Evolutionary conservation across 1,140 invertebrate species (phyloP).

Genomic region (Adoxophyes honmai): DNA sequence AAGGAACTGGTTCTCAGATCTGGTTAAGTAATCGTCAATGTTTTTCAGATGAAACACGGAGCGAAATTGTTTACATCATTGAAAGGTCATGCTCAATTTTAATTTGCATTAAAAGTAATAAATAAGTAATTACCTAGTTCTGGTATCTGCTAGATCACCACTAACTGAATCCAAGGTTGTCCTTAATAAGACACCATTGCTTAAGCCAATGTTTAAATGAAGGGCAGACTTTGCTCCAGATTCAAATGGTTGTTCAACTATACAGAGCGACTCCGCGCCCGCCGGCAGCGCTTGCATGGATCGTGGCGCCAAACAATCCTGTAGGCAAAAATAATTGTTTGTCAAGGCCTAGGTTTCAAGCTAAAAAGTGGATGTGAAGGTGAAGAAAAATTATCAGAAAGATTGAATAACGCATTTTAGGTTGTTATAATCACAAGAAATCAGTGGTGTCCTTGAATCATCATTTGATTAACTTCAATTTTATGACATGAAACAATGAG

Average conservation of each 20-base stretch:
- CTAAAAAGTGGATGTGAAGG: background rate
- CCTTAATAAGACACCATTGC: slow-evolving; percentile 97
- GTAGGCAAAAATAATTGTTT: slow-evolving; percentile 46
- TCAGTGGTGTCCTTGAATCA: slow-evolving; percentile 77
- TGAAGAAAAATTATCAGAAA: slow-evolving; percentile 34
- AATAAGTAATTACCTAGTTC: slow-evolving; percentile 83
- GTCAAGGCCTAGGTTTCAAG: background rate
- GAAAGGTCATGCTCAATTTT: too few relatives aligned
- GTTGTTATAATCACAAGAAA: slow-evolving; percentile 67
- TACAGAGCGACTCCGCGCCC: slow-evolving; percentile 96
- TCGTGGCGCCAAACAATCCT: slow-evolving; percentile 93
- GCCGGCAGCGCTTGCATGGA: slow-evolving; percentile 99
- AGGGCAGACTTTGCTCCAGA: slow-evolving; percentile 83
- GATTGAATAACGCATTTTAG: slow-evolving; percentile 75
- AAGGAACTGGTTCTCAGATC: slow-evolving; percentile 67
- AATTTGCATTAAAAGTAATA: too few relatives aligned
- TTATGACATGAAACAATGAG: background rate
- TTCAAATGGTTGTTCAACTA: slow-evolving; percentile 90
- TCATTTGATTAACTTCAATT: slow-evolving; percentile 62
- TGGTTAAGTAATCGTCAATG: slow-evolving; percentile 68
- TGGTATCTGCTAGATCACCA: slow-evolving; percentile 97
- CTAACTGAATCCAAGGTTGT: slow-evolving; percentile 98
- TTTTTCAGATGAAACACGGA: slow-evolving; percentile 71
- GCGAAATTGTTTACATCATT: slow-evolving; percentile 61
- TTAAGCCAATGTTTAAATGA: slow-evolving; percentile 98